Evolutionary conservation across 2,797 vertebrate genomes (phyloP).

Genomic region (Sphenopsis melanotis): DNA sequence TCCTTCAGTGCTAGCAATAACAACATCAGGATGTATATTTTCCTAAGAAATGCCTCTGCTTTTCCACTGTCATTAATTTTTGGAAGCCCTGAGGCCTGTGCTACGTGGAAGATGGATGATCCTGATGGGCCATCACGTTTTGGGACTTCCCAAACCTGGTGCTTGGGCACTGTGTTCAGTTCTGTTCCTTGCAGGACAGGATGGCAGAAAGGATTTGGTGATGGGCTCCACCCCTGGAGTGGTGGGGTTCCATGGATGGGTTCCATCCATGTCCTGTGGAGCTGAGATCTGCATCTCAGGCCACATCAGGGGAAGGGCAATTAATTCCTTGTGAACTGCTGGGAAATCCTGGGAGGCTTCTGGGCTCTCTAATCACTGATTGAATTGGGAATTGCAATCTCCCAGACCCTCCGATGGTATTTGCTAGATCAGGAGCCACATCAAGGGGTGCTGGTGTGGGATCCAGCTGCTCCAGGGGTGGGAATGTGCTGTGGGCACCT

Average conservation of each 20-base stretch:
- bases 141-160: not conserved
- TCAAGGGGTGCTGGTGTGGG: not conserved
- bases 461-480: not conserved
- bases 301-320: not conserved
- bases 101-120: rapidly evolving
- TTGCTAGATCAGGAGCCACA: rapidly evolving
- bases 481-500: not conserved
- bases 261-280: too few relatives aligned
- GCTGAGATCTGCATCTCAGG: not conserved
- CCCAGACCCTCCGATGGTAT: not conserved
- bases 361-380: not conserved
- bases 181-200: not conserved
- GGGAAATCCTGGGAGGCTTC: not conserved
- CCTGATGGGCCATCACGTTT: not conserved
- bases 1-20: not conserved
- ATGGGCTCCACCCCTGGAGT: not conserved
- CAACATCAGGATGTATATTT: not conserved
- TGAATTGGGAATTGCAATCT: not conserved
- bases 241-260: too few relatives aligned
- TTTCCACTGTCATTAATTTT: not conserved
- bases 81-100: not conserved
- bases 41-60: not conserved
- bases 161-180: not conserved
- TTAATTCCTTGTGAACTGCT: not conserved
- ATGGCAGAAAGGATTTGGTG: not conserved